A percentile compares a stretch with the other conserved stretches of the same genome.
Conservation (phyloP, 2,797 vertebrate species). For the Calcarius lapponicus region DNA sequence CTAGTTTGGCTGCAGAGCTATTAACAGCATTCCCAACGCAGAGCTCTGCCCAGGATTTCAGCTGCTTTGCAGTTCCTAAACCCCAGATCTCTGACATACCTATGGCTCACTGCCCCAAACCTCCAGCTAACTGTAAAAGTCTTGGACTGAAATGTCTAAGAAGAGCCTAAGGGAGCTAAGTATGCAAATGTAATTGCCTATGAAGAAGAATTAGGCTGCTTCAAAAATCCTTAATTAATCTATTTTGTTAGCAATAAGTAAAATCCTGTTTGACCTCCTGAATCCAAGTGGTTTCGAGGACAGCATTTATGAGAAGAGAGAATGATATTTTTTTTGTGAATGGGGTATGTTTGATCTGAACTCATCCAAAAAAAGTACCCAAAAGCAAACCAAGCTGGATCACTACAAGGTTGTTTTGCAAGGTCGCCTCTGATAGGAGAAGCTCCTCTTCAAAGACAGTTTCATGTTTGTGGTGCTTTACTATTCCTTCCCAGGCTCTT, state of each 20-base stretch:
- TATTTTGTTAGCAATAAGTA: conserved; percentile 32
- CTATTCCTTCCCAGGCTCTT: conserved; percentile 10
- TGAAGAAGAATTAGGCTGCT: conserved; percentile 32
- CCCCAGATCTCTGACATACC: background rate
- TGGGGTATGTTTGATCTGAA: background rate
- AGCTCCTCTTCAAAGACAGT: background rate
- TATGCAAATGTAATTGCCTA: background rate
- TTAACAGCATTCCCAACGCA: background rate
- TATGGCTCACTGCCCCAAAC: background rate
- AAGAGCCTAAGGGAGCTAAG: background rate
- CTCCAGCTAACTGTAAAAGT: background rate
- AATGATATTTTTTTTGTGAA: background rate
- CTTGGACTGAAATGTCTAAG: background rate
- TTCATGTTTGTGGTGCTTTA: background rate
- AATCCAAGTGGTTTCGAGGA: background rate
- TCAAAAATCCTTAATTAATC: conserved; percentile 1
- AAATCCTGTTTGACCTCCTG: conserved; percentile 5
- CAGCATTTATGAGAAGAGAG: background rate
- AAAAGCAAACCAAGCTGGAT: background rate
- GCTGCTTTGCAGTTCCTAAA: background rate
- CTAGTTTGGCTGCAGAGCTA: background rate
- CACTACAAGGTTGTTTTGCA: background rate
- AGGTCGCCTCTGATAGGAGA: background rate
- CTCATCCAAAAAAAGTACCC: background rate
- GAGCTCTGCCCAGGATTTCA: background rate